Percentiles rank a stretch among this genome's conserved stretches.
Evolutionary conservation across 1,140 invertebrate species (phyloP).

Genomic region (Penaeus chinensis): DNA sequence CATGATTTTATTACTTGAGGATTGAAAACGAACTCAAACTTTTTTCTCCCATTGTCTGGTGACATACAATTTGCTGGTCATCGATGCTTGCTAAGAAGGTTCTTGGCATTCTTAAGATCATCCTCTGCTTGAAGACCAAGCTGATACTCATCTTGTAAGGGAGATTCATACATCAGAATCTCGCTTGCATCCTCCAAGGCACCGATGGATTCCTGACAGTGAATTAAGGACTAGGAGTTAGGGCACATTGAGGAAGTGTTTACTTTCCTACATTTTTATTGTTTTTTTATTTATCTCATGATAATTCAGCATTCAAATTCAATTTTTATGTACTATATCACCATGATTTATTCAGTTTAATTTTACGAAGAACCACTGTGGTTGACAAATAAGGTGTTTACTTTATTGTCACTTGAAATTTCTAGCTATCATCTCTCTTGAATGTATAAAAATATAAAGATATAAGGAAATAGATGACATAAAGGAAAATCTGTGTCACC

Average conservation of each 20-base stretch:
- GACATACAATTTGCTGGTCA: background rate
- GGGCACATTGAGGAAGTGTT: background rate
- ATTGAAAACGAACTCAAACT: too few relatives aligned
- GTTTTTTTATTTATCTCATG: background rate
- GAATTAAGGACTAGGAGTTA: background rate
- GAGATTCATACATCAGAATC: constrained; percentile 68
- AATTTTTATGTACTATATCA: background rate
- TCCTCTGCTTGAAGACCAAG: constrained; percentile 46
- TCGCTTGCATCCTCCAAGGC: constrained; percentile 62
- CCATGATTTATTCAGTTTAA: background rate
- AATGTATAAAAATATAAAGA: too few relatives aligned
- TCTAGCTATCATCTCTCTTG: too few relatives aligned
- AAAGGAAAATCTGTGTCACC: too few relatives aligned
- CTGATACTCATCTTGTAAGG: constrained; percentile 64
- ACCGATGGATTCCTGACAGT: constrained; percentile 38
- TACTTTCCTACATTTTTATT: background rate
- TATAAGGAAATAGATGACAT: too few relatives aligned
- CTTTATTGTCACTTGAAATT: background rate
- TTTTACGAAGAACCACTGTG: background rate
- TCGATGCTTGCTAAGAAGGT: background rate
- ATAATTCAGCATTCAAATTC: background rate
- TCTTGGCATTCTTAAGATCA: constrained; percentile 7
- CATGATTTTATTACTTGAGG: too few relatives aligned
- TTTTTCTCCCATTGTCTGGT: too few relatives aligned
- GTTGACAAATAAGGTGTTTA: background rate